Evolutionary conservation across 2,113 vertebrate species (phyloP).

Genomic region (Nyctibius bracteatus): DNA sequence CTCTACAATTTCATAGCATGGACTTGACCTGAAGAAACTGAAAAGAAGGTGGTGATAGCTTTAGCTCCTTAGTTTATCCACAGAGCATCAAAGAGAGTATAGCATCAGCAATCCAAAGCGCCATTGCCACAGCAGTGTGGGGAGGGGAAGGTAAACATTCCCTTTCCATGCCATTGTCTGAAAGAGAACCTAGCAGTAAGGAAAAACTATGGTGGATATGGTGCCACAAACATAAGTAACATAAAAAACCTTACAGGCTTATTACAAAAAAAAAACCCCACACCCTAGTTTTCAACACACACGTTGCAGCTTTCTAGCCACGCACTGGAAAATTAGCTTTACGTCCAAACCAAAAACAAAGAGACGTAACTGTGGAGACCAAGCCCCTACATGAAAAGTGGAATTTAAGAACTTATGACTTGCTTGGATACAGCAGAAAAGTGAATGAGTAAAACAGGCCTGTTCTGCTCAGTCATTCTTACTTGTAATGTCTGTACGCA

Average conservation of each 20-base stretch:
- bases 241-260: not conserved
- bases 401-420: slow-evolving; percentile 8
- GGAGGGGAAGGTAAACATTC: not conserved
- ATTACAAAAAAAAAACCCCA: not conserved
- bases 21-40: not conserved
- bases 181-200: not conserved
- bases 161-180: not conserved
- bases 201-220: not conserved
- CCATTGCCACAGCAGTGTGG: not conserved
- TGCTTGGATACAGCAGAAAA: slow-evolving; percentile 27
- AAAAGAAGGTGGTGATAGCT: not conserved
- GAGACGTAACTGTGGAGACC: not conserved
- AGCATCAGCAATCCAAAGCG: not conserved
- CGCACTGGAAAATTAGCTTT: not conserved
- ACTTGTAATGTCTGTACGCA: not conserved
- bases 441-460: slow-evolving; percentile 49
- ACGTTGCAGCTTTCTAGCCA: not conserved
- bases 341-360: not conserved
- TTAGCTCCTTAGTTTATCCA: not conserved
- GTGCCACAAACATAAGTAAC: not conserved
- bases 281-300: not conserved
- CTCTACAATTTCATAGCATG: not conserved
- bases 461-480: slow-evolving; percentile 48
- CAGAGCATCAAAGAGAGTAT: not conserved
- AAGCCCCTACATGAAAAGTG: not conserved